Evolutionary conservation across 2,888 invertebrate genomes (phyloP).

Genomic region (Agrotis clavis): DNA sequence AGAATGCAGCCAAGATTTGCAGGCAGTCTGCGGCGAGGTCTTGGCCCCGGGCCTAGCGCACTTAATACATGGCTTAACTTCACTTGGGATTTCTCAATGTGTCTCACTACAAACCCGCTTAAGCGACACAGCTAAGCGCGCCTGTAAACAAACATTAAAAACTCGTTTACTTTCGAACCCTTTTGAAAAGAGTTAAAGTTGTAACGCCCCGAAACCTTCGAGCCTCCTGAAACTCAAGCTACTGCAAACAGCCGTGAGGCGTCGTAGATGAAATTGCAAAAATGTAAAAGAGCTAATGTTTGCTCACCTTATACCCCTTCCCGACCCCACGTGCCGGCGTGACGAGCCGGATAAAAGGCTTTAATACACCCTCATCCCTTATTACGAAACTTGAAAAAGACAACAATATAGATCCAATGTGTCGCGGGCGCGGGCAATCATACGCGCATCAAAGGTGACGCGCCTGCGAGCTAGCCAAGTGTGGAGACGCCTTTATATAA

Average conservation of each 20-base stretch:
- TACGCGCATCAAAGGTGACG: slow-evolving; percentile 90
- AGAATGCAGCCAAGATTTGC: slow-evolving; percentile 89
- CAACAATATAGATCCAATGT: slow-evolving; percentile 91
- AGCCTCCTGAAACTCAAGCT: slow-evolving; percentile 77
- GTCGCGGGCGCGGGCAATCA: slow-evolving; percentile 91
- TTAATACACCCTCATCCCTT: slow-evolving; percentile 92
- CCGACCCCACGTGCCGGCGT: slow-evolving; percentile 88
- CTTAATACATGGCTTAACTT: slow-evolving; percentile 85
- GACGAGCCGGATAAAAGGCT: slow-evolving; percentile 92
- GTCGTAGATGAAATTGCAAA: slow-evolving; percentile 90
- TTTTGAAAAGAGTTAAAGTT: slow-evolving; percentile 85
- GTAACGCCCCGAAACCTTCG: slow-evolving; percentile 80
- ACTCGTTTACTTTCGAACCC: slow-evolving; percentile 84
- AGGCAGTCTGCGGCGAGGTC: slow-evolving; percentile 83
- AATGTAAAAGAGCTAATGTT: slow-evolving; percentile 91
- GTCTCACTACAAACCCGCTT: slow-evolving; percentile 69
- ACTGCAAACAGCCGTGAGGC: slow-evolving; percentile 87
- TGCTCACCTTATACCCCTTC: slow-evolving; percentile 91
- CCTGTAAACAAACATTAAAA: slow-evolving; percentile 82
- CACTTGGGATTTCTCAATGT: slow-evolving; percentile 76
- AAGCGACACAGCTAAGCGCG: slow-evolving; percentile 74
- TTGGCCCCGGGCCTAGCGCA: slow-evolving; percentile 88
- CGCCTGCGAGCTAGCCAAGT: slow-evolving; percentile 86
- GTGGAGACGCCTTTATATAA: slow-evolving; percentile 86
- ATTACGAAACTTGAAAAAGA: slow-evolving; percentile 92